A percentile compares a stretch with the other conserved stretches of the same genome.
Conservation (phyloP, 2,113 vertebrate genomes). For the Psettodes erumei region DNA sequence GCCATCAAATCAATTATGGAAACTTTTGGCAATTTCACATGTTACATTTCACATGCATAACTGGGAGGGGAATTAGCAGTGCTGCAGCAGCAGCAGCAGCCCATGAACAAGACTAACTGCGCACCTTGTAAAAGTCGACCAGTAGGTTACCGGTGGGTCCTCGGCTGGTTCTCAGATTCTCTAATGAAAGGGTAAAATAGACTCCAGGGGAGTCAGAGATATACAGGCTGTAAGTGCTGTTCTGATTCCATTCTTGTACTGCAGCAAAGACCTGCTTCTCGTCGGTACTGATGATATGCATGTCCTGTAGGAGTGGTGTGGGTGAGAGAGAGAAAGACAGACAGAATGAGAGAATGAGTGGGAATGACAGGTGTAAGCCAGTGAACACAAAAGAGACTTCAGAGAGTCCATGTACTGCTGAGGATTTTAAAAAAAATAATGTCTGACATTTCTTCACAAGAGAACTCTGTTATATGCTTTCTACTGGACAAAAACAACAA, state of each 20-base stretch:
- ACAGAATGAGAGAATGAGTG: conserved; percentile 8
- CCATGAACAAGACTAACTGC: conserved; percentile 32
- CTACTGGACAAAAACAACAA: conserved; percentile 8
- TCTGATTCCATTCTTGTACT: conserved; percentile 98
- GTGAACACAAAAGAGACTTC: conserved; percentile 9
- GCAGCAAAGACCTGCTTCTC: conserved; percentile 96
- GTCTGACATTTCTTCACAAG: conserved; percentile 26
- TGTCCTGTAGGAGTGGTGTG: conserved; percentile 84
- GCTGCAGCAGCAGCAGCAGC: conserved; percentile 34
- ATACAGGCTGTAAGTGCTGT: conserved; percentile 95
- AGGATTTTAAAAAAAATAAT: neutral
- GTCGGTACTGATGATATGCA: conserved; percentile 98
- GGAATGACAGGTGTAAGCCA: conserved; percentile 15
- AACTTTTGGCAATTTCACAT: too few relatives aligned
- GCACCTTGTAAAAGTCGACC: conserved; percentile 97
- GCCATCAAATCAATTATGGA: too few relatives aligned
- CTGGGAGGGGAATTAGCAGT: neutral
- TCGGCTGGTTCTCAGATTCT: conserved; percentile 92
- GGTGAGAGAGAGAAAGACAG: neutral
- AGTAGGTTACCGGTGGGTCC: conserved; percentile 92
- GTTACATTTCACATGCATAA: too few relatives aligned
- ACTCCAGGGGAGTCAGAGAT: conserved; percentile 92
- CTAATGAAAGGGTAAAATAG: conserved; percentile 93
- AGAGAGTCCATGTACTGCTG: neutral
- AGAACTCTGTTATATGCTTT: neutral